Base-by-base conservation (phyloP, 2,113 vertebrate genomes). In the Heliornis fulica region DNA sequence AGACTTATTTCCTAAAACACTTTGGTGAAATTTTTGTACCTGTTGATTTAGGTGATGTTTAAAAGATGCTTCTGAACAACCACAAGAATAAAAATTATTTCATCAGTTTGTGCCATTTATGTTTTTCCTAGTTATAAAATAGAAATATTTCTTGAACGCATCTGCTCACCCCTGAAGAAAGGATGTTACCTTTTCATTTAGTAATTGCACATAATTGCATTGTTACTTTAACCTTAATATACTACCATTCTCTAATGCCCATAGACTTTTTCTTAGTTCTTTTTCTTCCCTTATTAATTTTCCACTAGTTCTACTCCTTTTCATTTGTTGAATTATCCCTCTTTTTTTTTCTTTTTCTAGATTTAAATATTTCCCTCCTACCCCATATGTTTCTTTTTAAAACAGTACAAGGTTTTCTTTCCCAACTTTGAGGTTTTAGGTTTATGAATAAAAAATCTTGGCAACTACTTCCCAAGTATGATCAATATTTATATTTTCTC, bases 401-500 rank as follows among this genome's bases (percentile, higher is more conserved):
- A 90, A 36, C 41, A 53, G 10, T n/a, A 12, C n/a, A 80, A 85
- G 14, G 9, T 88, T 91, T 95, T 93, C 57, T 89, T 77, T 82
- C 77, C 57, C 83, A 77, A 81, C 70, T 76, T 83, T 83, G 83
- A 88, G 45, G 64, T 45, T 91, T 90, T 48, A 40, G 10, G 38
- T 80, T 87, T 59, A 63, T 46, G 63, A 26, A 83, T 28, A 90
- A 41, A 66, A 89, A 94, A 66, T 63, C 59, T 63, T 96, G 78
- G 68, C 75, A 95, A 63, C 63, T 86, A 77, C 50, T 95, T 78
- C 71, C 51, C 43, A 77, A 86, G 19, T 34, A 89, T 71, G 54
- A 90, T 90, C 83, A 80, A 93, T 94, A 95, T 83, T 83, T 94
- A 45, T 83, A 46, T 60, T 92, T 84, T 32, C 31, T 32, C 65